These are phyloP conservation scores for Harpagifer antarcticus DNA, from an alignment of 2,797 vertebrate species.

Conservation along the genomic window DNA sequence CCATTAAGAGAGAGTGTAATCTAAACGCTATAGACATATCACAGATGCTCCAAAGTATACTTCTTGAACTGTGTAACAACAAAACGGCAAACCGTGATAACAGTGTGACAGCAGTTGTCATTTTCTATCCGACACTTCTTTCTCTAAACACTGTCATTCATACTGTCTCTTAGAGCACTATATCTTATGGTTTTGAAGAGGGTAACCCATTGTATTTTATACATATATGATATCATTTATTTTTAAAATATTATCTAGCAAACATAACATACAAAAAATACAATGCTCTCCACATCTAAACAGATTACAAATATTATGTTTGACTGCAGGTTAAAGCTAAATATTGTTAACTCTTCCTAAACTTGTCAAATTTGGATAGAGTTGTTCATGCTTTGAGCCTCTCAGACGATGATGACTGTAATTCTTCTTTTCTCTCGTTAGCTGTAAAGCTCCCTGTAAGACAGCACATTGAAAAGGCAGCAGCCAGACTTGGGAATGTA, in stretches of 20 bases:
- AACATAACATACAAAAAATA: neutral
- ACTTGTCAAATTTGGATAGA: neutral
- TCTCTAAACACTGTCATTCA: neutral
- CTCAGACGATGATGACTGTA: neutral
- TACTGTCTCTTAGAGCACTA: neutral
- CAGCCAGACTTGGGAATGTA: slow-evolving; percentile 18
- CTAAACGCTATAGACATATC: slow-evolving; percentile 11
- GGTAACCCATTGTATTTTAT: neutral
- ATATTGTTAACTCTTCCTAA: neutral
- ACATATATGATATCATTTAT: neutral
- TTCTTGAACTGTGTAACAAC: neutral
- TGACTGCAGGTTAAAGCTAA: neutral
- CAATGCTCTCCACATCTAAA: neutral
- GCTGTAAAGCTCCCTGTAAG: neutral
- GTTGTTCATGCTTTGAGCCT: neutral
- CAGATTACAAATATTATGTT: neutral
- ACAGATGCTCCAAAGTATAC: neutral
- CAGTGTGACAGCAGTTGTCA: neutral
- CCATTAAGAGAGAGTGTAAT: slow-evolving; percentile 19
- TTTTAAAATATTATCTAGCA: neutral
- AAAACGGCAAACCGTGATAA: neutral
- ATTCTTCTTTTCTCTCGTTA: neutral
- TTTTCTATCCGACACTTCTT: neutral
- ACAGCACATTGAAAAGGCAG: slow-evolving; percentile 5
- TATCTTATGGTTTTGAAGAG: neutral